phyloP scores from a whole-genome alignment of 2,797 vertebrate genomes.

The Scolopax rusticola region DNA sequence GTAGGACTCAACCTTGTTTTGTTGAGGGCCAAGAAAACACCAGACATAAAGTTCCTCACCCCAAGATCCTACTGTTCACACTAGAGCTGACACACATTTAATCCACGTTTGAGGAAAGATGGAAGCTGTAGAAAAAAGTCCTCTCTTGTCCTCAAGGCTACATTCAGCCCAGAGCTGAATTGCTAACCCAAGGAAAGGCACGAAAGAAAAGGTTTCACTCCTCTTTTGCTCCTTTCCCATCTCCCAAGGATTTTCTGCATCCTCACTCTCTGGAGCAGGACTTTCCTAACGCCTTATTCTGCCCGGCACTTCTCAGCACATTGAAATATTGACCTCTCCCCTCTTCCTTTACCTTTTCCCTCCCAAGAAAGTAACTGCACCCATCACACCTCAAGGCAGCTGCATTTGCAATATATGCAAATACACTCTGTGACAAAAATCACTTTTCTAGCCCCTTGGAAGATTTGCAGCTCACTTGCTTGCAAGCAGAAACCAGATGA shows the following conservation, averaged over 20 bases:
- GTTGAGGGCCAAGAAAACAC: background rate
- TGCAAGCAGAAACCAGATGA: background rate
- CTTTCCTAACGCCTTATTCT: background rate
- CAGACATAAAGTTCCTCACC: background rate
- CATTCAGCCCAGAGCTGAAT: background rate
- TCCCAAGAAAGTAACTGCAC: background rate
- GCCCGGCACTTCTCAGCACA: background rate
- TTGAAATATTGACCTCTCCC: background rate
- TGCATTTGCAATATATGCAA: background rate
- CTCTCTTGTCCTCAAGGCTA: background rate
- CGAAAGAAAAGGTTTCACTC: background rate
- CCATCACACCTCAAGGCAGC: background rate
- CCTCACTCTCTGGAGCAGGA: background rate
- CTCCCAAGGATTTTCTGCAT: background rate
- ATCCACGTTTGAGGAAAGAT: background rate
- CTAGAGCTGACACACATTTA: background rate
- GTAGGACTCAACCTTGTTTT: background rate
- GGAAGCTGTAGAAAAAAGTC: background rate
- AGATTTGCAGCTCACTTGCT: background rate
- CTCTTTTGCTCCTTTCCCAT: background rate
- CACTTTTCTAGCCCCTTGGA: background rate
- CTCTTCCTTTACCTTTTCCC: background rate
- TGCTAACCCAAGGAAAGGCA: background rate
- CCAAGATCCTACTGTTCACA: background rate
- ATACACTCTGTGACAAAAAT: background rate